Percentiles rank a stretch among this genome's conserved stretches.
Conservation (phyloP, 2,113 vertebrate species). For the Trachemys scripta region DNA sequence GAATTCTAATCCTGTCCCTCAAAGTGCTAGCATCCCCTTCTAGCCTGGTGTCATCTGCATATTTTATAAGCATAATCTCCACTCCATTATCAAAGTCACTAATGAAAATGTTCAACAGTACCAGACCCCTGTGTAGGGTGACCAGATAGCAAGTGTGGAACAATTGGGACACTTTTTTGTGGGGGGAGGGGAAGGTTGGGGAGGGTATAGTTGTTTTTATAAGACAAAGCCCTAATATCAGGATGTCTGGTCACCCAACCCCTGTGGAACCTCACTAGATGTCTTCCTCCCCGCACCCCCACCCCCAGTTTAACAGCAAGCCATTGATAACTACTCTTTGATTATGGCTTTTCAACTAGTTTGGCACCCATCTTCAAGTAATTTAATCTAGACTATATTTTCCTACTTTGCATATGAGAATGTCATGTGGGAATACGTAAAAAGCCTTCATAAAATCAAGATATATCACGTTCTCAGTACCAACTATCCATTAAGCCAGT, state of each 20-base stretch:
- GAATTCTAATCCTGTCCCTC: neutral
- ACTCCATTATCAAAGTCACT: neutral
- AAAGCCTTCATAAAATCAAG: neutral
- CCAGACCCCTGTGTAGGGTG: neutral
- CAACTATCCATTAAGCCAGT: neutral
- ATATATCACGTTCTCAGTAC: neutral
- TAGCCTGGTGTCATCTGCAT: neutral
- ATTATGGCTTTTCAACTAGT: neutral
- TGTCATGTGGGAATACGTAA: neutral
- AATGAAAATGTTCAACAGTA: neutral
- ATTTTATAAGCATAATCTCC: neutral
- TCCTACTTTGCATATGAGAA: neutral
- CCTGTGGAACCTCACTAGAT: neutral
- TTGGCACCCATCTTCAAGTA: neutral
- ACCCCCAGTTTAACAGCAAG: neutral
- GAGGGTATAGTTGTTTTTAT: too few relatives aligned
- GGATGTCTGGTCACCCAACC: neutral
- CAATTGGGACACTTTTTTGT: neutral
- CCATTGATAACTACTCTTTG: neutral
- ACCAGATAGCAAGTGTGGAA: neutral
- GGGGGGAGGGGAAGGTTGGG: too few relatives aligned
- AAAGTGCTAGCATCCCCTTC: neutral
- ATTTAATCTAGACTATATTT: too few relatives aligned
- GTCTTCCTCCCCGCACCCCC: too few relatives aligned
- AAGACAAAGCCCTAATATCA: too few relatives aligned